These are phyloP conservation scores for Herminia tarsipennalis DNA, from an alignment of 2,888 invertebrate species.

Conservation along the genomic window DNA sequence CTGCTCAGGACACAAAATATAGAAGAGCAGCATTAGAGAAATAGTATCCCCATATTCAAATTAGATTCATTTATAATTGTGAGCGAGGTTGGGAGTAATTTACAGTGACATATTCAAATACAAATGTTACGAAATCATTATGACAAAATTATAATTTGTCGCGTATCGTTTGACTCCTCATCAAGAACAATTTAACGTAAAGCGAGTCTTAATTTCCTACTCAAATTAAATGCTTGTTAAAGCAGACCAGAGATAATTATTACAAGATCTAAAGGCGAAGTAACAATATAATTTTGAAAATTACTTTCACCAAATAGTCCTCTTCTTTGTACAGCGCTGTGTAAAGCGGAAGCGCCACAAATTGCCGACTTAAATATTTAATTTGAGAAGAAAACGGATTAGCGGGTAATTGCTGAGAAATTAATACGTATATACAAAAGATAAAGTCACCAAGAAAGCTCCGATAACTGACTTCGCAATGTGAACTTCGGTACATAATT, in stretches of 20 bases:
- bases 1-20: conserved; percentile 20
- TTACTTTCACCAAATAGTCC: conserved; percentile 75
- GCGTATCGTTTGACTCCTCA: conserved; percentile 54
- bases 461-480: conserved; percentile 38
- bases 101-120: conserved; percentile 22
- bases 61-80: conserved; percentile 9
- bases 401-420: conserved; percentile 66
- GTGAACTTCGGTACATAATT: conserved; percentile 53
- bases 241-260: conserved; percentile 78
- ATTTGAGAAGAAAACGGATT: conserved; percentile 77
- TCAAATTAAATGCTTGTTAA: conserved; percentile 78
- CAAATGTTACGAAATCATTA: conserved; percentile 30
- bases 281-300: conserved; percentile 80
- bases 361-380: conserved; percentile 78
- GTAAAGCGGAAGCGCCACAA: conserved; percentile 75
- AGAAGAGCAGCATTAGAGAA: conserved; percentile 3
- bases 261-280: conserved; percentile 75
- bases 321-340: conserved; percentile 67
- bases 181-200: conserved; percentile 62
- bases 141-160: conserved; percentile 50
- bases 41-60: not conserved
- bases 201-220: conserved; percentile 67
- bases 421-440: conserved; percentile 52
- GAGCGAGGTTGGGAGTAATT: conserved; percentile 11
- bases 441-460: conserved; percentile 38